Evolutionary conservation across 2,113 vertebrate species (phyloP).

Genomic region (Varanus komodoensis): DNA sequence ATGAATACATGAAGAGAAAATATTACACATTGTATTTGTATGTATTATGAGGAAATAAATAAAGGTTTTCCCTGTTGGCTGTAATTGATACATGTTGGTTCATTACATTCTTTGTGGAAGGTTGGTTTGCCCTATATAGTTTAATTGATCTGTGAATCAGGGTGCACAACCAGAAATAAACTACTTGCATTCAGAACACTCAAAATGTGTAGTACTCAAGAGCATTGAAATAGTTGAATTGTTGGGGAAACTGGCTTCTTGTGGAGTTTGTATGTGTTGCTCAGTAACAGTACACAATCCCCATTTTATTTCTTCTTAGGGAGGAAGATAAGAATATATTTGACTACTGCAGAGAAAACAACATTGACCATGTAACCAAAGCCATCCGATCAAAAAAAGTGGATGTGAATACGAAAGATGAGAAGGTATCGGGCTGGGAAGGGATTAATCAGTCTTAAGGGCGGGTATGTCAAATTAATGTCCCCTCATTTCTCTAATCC

Average conservation of each 20-base stretch:
- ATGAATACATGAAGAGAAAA: background rate
- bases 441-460: conserved; percentile 19
- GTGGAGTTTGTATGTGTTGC: conserved; percentile 43
- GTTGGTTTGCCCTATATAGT: conserved; percentile 6
- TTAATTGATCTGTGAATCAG: background rate
- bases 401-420: conserved; percentile 92
- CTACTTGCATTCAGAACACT: conserved; percentile 13
- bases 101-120: background rate
- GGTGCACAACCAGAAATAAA: background rate
- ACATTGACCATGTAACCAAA: conserved; percentile 89
- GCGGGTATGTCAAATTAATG: background rate
- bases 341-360: conserved; percentile 98
- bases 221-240: conserved; percentile 40
- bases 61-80: background rate
- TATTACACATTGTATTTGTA: background rate
- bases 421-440: conserved; percentile 85
- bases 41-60: background rate
- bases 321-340: conserved; percentile 99
- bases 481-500: conserved; percentile 25
- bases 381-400: conserved; percentile 88
- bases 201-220: conserved; percentile 24
- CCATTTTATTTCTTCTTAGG: conserved; percentile 75
- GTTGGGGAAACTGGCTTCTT: conserved; percentile 30
- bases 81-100: background rate
- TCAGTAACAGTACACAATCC: conserved; percentile 39